Base-by-base conservation (phyloP, 2,797 vertebrate genomes). In the Jordanella pulchra region DNA sequence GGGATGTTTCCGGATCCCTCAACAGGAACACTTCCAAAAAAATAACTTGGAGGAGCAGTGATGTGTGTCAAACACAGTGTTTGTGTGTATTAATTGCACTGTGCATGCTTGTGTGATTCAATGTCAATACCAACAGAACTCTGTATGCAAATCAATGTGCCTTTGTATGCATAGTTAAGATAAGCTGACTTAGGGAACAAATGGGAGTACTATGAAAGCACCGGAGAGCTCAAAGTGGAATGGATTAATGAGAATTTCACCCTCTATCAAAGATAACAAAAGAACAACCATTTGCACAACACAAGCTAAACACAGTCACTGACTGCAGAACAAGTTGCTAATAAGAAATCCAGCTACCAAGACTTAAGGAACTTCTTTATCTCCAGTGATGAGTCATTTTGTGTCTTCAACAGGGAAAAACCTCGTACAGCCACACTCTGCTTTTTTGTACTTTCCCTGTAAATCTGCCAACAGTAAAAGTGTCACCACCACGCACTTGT, bases 1-100 rank as follows among this genome's bases (percentile, higher is more conserved):
- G 63, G 88, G 87, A 89, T 91, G 87, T 93, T 93, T 93, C 91
- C 85, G 71, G 89, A 83, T 79, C 73, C 82, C 86, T 91, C 89
- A 83, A 91, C 87, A 79, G 85, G 85, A 89, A 81, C 79, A 82
- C 87, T 93, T 92, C 84, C 89, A 90, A 87, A 83, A 86, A 93
- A 91, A 89, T 88, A 89, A 86, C 88, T 87, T 75, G 75, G 84
- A 88, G 78, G 76, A 87, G 80, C 81, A 80, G 76, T 65, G 77
- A 77, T 82, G 82, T 89, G 91, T 89, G 87, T 87, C 69, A 4
- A 65, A 77, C 67, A 77, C 44, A 70, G 61, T 67, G 15, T 64
- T 42, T 84, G 58, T 69, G 72, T 60, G 65, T 63, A 71, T 71
- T 61, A 72, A 71, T 68, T 63, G 48, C 15, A 21, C 35, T 47